A percentile compares a stretch with the other conserved stretches of the same genome.
phyloP scores from a whole-genome alignment of 1,140 invertebrate genomes.

The Thereuonema tuberculata region DNA sequence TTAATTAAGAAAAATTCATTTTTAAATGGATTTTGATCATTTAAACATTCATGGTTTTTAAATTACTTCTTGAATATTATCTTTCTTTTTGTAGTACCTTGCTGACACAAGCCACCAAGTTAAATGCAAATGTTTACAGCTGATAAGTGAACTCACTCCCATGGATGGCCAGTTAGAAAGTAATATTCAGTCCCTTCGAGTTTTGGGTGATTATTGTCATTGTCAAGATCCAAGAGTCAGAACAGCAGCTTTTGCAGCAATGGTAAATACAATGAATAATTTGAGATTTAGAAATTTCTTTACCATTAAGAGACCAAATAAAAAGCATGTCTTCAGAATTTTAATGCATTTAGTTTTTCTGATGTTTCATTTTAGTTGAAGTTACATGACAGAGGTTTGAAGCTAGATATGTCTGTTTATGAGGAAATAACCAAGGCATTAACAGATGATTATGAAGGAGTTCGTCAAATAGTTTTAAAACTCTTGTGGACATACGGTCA shows the following conservation, averaged over 20 bases:
- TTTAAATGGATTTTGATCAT: too few relatives aligned
- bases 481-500: slow-evolving; percentile 71
- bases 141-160: slow-evolving; percentile 49
- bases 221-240: slow-evolving; percentile 82
- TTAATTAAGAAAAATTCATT: too few relatives aligned
- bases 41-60: too few relatives aligned
- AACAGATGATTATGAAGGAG: slow-evolving; percentile 88
- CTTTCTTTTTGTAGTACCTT: slow-evolving; percentile 43
- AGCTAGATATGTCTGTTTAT: slow-evolving; percentile 62
- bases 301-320: background rate
- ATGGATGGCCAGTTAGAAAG: slow-evolving; percentile 35
- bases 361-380: slow-evolving; percentile 29
- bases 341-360: background rate
- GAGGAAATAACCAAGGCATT: slow-evolving; percentile 64
- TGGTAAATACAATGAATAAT: too few relatives aligned
- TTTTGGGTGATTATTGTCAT: slow-evolving; percentile 63
- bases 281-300: too few relatives aligned
- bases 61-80: too few relatives aligned
- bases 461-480: slow-evolving; percentile 68
- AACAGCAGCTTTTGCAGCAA: slow-evolving; percentile 67
- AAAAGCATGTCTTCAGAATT: background rate
- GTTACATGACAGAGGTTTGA: slow-evolving; percentile 62
- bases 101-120: slow-evolving; percentile 57
- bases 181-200: slow-evolving; percentile 42
- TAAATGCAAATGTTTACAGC: slow-evolving; percentile 58